Evolutionary conservation across 2,797 vertebrate genomes (phyloP).

Genomic region (Sparus aurata): DNA sequence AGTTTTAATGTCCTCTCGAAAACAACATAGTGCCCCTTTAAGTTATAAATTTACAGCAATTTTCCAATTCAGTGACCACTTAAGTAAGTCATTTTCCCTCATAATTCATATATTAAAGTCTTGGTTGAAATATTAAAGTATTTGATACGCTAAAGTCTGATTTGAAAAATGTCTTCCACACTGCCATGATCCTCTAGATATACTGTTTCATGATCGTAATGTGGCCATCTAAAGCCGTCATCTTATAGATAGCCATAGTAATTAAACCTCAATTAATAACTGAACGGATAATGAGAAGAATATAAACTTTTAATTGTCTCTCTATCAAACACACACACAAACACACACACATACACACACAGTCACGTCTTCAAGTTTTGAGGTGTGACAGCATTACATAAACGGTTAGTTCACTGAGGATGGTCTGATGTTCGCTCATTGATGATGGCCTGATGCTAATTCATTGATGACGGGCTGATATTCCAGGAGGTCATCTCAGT

Average conservation of each 20-base stretch:
- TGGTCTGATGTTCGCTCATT: constrained; percentile 54
- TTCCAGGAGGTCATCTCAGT: constrained; percentile 86
- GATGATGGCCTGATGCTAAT: constrained; percentile 70
- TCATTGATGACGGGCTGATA: constrained; percentile 84
- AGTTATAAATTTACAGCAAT: neutral
- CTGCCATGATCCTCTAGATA: neutral
- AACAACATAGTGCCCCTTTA: too few relatives aligned
- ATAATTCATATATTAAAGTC: neutral
- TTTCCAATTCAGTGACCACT: neutral
- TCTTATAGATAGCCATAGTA: neutral
- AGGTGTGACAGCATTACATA: constrained; percentile 31
- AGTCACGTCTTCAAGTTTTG: neutral
- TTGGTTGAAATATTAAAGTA: too few relatives aligned
- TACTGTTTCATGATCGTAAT: neutral
- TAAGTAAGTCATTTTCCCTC: neutral
- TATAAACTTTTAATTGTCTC: neutral
- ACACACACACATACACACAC: neutral
- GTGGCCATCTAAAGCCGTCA: neutral
- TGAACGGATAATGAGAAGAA: neutral
- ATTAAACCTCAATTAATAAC: neutral
- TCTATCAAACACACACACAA: neutral
- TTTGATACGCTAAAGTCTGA: too few relatives aligned
- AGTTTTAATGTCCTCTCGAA: too few relatives aligned
- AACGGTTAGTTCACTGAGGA: constrained; percentile 34
- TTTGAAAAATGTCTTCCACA: neutral